Evolutionary conservation across 2,888 invertebrate genomes (phyloP).

Genomic region (Apamea sordens): DNA sequence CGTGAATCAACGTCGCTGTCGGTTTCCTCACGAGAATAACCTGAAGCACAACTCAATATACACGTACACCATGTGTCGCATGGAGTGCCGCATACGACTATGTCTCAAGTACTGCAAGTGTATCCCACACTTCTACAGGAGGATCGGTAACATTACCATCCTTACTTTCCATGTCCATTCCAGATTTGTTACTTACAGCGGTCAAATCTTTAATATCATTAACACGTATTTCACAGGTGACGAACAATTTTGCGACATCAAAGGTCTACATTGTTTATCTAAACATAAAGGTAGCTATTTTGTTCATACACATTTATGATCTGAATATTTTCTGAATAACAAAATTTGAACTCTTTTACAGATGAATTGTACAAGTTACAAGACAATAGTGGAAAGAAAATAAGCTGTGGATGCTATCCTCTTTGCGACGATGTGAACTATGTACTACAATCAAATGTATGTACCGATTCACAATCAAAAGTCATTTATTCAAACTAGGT

Average conservation of each 20-base stretch:
- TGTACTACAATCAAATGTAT: constrained; percentile 91
- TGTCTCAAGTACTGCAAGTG: constrained; percentile 92
- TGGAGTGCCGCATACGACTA: constrained; percentile 92
- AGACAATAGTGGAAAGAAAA: constrained; percentile 85
- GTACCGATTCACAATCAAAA: constrained; percentile 57
- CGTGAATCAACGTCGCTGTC: constrained; percentile 92
- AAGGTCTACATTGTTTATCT: constrained; percentile 91
- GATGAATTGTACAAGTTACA: constrained; percentile 90
- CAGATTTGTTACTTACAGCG: too few species aligned
- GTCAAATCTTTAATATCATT: background rate
- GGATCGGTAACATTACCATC: constrained; percentile 85
- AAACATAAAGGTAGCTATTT: constrained; percentile 86
- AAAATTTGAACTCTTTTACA: background rate
- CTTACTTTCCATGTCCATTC: background rate
- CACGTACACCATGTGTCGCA: constrained; percentile 92
- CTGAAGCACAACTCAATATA: constrained; percentile 92
- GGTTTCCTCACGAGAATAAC: constrained; percentile 92
- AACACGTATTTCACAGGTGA: constrained; percentile 80
- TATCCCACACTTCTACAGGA: constrained; percentile 93
- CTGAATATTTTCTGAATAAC: too few species aligned
- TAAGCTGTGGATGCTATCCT: constrained; percentile 92
- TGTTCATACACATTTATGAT: background rate
- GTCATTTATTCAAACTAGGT: too few species aligned
- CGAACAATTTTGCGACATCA: constrained; percentile 91
- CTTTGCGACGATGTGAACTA: constrained; percentile 93